A percentile compares a stretch with the other conserved stretches of the same genome.
Conservation (phyloP, 2,888 invertebrate species). For the Unio delphinus region DNA sequence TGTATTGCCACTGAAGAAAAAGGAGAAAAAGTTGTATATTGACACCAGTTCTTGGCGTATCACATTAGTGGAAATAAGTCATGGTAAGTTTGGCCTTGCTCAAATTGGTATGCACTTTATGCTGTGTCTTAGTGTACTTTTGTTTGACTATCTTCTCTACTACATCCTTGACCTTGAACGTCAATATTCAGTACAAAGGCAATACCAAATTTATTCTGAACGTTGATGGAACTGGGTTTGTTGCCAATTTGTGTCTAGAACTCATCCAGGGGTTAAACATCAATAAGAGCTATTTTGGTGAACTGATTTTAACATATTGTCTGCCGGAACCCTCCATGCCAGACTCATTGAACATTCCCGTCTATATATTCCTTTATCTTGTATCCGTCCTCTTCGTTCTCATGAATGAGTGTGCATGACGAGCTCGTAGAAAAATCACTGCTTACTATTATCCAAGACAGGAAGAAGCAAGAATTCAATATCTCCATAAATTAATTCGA, state of each 20-base stretch:
- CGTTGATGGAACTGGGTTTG: slow-evolving; percentile 35
- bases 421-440: slow-evolving; percentile 31
- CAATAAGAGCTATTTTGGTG: slow-evolving; percentile 16
- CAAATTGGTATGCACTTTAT: slow-evolving; percentile 47
- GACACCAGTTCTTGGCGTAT: slow-evolving; percentile 7
- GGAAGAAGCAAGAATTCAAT: slow-evolving; percentile 31
- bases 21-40: too few species aligned
- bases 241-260: slow-evolving; percentile 27
- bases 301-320: slow-evolving; percentile 31
- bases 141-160: slow-evolving; percentile 57
- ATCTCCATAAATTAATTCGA: slow-evolving; percentile 39
- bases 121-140: slow-evolving; percentile 34
- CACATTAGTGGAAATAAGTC: slow-evolving; percentile 39
- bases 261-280: slow-evolving; percentile 24
- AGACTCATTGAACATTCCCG: slow-evolving; percentile 17
- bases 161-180: slow-evolving; percentile 47
- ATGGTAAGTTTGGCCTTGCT: slow-evolving; percentile 41
- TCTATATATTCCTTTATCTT: slow-evolving; percentile 30
- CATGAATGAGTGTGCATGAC: slow-evolving; percentile 35
- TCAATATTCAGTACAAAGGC: slow-evolving; percentile 36
- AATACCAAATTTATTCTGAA: slow-evolving; percentile 13
- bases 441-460: slow-evolving; percentile 41
- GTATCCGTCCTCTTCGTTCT: slow-evolving; percentile 28
- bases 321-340: slow-evolving; percentile 36
- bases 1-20: too few species aligned